Evolutionary conservation across 2,888 invertebrate genomes (phyloP).

Genomic region (Spilarctia lutea): DNA sequence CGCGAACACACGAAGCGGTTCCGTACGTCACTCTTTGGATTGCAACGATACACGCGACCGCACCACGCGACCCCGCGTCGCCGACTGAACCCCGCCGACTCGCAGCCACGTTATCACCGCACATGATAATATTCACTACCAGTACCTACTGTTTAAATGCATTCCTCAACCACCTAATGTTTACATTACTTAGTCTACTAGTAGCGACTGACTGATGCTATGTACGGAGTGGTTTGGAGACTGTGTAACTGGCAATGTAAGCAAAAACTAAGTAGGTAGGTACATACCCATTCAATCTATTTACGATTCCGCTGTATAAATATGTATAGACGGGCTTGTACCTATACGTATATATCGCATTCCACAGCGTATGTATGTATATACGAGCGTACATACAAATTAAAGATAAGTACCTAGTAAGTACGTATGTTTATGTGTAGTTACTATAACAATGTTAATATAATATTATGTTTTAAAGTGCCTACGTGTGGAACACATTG

Average conservation of each 20-base stretch:
- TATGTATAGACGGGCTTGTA: conserved; percentile 71
- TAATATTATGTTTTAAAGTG: conserved; percentile 18
- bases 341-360: conserved; percentile 78
- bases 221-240: conserved; percentile 69
- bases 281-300: conserved; percentile 85
- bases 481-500: conserved; percentile 18
- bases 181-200: conserved; percentile 81
- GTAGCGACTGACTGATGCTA: conserved; percentile 66
- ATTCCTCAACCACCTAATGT: conserved; percentile 83
- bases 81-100: conserved; percentile 80
- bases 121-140: conserved; percentile 86
- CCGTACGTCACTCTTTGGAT: conserved; percentile 76
- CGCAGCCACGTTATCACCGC: conserved; percentile 83
- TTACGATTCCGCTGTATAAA: conserved; percentile 82
- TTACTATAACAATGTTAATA: conserved; percentile 45
- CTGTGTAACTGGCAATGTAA: conserved; percentile 75
- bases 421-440: conserved; percentile 47
- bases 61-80: conserved; percentile 84
- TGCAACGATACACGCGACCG: conserved; percentile 79
- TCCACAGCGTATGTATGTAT: conserved; percentile 79
- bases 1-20: conserved; percentile 78
- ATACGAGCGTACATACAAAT: conserved; percentile 66
- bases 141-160: conserved; percentile 83
- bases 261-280: conserved; percentile 79
- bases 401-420: conserved; percentile 64